Evolutionary conservation across 2,888 invertebrate genomes (phyloP).

Genomic region (Lasioglossum marginatum): DNA sequence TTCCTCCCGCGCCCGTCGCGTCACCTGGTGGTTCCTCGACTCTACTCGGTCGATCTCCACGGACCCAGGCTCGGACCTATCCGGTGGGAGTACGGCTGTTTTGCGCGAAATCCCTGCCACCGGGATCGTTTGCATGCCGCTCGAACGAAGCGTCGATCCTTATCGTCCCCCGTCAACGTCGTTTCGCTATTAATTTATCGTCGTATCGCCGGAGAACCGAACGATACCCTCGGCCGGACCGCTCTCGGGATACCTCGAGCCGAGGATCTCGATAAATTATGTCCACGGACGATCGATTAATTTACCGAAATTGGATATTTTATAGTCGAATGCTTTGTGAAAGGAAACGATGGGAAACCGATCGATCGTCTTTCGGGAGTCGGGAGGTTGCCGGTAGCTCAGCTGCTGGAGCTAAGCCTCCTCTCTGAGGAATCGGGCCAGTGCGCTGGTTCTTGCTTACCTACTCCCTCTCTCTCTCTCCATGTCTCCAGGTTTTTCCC

Average conservation of each 20-base stretch:
- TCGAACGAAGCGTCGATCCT: conserved; percentile 65
- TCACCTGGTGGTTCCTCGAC: not conserved
- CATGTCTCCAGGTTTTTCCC: too few species aligned
- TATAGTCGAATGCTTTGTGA: conserved; percentile 38
- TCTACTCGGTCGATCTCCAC: not conserved
- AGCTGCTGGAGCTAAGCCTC: not conserved
- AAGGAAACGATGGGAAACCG: conserved; percentile 53
- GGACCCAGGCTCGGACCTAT: not conserved
- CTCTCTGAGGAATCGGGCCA: not conserved
- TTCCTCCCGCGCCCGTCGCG: not conserved
- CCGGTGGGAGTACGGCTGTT: conserved; percentile 23
- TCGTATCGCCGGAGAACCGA: conserved; percentile 57
- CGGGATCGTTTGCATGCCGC: conserved; percentile 62
- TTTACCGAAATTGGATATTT: conserved; percentile 60
- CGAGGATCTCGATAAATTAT: conserved; percentile 64
- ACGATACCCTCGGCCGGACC: conserved; percentile 59
- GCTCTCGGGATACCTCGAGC: conserved; percentile 59
- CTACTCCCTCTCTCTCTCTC: not conserved
- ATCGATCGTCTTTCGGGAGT: conserved; percentile 33
- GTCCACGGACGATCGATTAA: conserved; percentile 65
- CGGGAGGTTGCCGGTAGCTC: conserved; percentile 40
- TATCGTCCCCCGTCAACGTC: conserved; percentile 73
- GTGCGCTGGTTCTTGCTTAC: not conserved
- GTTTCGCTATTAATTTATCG: conserved; percentile 72
- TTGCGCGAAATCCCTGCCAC: conserved; percentile 61